Evolutionary conservation across 2,113 vertebrate species (phyloP).

Genomic region (Tychaedon coryphoeus): DNA sequence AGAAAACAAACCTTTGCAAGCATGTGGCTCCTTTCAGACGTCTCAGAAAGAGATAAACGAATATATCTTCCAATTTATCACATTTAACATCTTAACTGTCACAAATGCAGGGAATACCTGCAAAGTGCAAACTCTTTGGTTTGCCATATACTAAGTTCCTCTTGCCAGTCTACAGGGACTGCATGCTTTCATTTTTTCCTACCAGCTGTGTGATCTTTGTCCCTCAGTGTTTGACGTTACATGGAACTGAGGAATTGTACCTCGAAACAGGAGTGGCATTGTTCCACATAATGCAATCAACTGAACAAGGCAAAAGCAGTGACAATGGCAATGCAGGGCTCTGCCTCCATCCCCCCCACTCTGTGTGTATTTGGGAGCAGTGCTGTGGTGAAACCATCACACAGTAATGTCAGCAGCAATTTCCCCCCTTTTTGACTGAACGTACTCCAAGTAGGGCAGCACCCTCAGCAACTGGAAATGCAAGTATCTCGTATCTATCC

Average conservation of each 20-base stretch:
- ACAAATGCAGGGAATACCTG: background rate
- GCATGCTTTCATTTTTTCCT: background rate
- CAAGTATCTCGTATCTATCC: background rate
- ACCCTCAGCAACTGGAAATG: background rate
- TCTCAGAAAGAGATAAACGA: background rate
- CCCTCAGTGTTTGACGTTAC: background rate
- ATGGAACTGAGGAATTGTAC: background rate
- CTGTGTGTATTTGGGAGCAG: background rate
- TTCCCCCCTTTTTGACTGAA: background rate
- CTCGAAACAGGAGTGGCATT: background rate
- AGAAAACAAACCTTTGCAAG: background rate
- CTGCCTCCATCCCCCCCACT: fast-evolving
- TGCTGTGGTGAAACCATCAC: background rate
- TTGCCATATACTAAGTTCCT: background rate
- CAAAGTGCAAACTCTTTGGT: background rate
- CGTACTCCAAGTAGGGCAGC: background rate
- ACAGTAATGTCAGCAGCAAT: background rate
- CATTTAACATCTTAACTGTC: background rate
- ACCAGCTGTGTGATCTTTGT: background rate
- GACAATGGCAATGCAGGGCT: background rate
- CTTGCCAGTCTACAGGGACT: background rate
- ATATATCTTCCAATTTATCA: background rate
- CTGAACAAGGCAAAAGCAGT: background rate
- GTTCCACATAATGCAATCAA: background rate
- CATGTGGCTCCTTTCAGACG: background rate